Percentiles rank a stretch among this genome's conserved stretches.
These are phyloP conservation scores for Rhincodon typus DNA, from an alignment of 2,797 vertebrate species.

Conservation along the genomic window DNA sequence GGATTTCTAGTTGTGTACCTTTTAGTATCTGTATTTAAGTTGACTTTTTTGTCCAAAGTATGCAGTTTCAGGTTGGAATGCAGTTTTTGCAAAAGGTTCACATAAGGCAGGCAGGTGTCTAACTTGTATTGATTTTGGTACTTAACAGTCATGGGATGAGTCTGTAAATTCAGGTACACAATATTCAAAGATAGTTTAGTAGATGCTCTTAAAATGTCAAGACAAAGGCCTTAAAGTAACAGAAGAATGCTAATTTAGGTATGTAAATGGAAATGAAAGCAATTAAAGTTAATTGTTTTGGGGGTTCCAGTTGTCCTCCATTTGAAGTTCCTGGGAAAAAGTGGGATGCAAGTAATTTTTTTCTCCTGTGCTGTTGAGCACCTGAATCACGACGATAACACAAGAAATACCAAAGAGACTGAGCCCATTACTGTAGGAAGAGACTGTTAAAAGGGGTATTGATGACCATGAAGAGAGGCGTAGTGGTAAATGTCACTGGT, in stretches of 20 bases:
- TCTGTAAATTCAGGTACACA: background rate
- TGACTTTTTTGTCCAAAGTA: background rate
- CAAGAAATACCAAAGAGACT: background rate
- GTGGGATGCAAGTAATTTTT: background rate
- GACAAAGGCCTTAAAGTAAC: background rate
- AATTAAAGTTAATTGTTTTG: background rate
- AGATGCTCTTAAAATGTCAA: background rate
- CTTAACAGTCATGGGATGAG: background rate
- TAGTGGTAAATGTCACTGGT: background rate
- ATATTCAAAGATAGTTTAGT: background rate
- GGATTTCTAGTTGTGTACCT: background rate
- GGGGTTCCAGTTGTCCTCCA: background rate
- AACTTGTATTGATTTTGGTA: background rate
- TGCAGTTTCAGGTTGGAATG: background rate
- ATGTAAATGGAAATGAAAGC: background rate
- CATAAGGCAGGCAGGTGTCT: background rate
- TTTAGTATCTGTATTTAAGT: background rate
- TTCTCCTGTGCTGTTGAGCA: background rate
- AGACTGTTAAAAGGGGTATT: background rate
- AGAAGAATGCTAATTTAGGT: background rate
- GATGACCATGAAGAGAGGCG: background rate
- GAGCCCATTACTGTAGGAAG: background rate
- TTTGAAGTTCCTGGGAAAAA: background rate
- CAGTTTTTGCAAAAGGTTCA: background rate
- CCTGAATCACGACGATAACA: background rate